Base-by-base conservation (phyloP, 1,140 invertebrate genomes). In the Neodiprion lecontei region DNA sequence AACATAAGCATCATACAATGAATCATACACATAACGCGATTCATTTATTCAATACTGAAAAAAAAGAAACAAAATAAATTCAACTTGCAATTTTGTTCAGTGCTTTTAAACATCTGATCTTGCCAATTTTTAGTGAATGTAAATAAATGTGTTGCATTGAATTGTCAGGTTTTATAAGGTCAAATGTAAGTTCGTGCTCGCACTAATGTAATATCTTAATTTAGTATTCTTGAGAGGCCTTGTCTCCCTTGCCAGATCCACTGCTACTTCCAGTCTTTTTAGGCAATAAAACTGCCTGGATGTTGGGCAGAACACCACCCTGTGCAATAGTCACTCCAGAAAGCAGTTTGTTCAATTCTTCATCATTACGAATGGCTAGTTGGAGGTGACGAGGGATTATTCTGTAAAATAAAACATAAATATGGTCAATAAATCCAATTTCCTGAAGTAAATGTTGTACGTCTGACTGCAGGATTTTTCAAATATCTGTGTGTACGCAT, bases 381-480 rank as follows among this genome's bases (percentile, higher is more conserved):
- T 95, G 91, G 11, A 95, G 89, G 81, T 96, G 94, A 77, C 95
- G 89, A 9, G 95, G 95, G 69, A 92, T 93, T 77, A 96, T 94
- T 79, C 94, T 83, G 72, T 28, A 78, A 79, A 9, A 48, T 10
- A 68, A 28, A 49, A 40, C 5, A 40, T 5, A 40, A 40, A 40
- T 5, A 5, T 40, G 28, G 28, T 40, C 28, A 40, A 40, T 40
- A 40, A 40, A 40, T 40, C 2, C 1, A 5, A 40, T 3, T 40
- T 40, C 28, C 28, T 40, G 28, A 40, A 40, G 28, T 40, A 40
- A 40, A 40, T 40, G 28, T 40, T 40, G 28, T 40, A 40, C 5
- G 17, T 40, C 2, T 40, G 28, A 40, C 28, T 40, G 28, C 28
- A 40, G 28, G 28, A 2, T 40, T 1, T 40, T 40, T 40, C 28